Conservation (phyloP, 2,797 vertebrate species). For the Eulemur rubriventer region DNA sequence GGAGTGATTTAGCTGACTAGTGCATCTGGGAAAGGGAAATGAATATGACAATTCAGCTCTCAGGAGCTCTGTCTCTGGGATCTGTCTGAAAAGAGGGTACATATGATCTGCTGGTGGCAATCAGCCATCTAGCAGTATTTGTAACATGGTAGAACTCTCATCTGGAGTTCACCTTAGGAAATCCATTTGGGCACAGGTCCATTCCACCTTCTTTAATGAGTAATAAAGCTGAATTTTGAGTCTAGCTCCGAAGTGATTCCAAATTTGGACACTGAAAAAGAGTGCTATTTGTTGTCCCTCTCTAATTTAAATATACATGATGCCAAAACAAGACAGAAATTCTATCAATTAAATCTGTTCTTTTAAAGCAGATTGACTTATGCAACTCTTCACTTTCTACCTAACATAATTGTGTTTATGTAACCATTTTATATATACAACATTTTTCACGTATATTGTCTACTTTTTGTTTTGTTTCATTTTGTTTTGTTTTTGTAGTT, state of each 20-base stretch:
- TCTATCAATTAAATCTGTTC: background rate
- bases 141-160: background rate
- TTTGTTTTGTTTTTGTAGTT: background rate
- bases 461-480: background rate
- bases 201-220: background rate
- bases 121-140: background rate
- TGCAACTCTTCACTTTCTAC: background rate
- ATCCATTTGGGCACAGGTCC: background rate
- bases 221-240: background rate
- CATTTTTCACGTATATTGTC: background rate
- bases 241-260: background rate
- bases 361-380: background rate
- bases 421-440: background rate
- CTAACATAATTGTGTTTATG: background rate
- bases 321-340: background rate
- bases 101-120: background rate
- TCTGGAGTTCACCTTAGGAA: background rate
- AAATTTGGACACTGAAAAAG: background rate
- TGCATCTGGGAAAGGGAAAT: background rate
- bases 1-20: background rate
- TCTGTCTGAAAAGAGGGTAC: background rate
- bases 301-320: background rate
- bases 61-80: background rate
- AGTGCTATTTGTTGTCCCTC: background rate
- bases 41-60: background rate